Base-by-base conservation (phyloP, 1,140 invertebrate genomes). In the Trichonephila clavata region DNA sequence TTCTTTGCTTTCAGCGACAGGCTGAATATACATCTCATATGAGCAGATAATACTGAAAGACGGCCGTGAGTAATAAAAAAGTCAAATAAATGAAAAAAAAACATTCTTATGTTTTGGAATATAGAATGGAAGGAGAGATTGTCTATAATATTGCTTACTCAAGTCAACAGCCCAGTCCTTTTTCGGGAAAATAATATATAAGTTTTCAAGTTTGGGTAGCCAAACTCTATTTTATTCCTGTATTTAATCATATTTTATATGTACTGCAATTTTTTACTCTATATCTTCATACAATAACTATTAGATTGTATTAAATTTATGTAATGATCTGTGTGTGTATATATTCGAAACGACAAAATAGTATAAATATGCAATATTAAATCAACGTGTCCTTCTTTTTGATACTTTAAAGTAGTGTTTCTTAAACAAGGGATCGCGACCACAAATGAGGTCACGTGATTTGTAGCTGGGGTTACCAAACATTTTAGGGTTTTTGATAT, bases 31-130 rank as follows among this genome's bases (percentile, higher is more conserved):
- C 60, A 50, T 77, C 63, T 43, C 87, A 50, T 61, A 89, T 71
- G 43, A 71, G 32, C 39, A 77, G 87, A 89, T 89, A 57, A 71
- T 71, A 61, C 65, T 77, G 87, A 89, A 89, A 89, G 63, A 57
- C 63, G 65, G 63, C 63, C 43, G 14, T 71, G 65, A 16, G 27
- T 57, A 71, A 89, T 63, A 71, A 59, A 90, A 80, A 77, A 84
- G 21, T 84, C 43, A 57, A 84, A 84, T 27, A 84, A 84, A 57
- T 59, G 57, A 59, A 59, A 84, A 68, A 77, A 84, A 84, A 59
- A 13, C 21, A 50, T 59, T 84, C 83, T 57, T 60, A 60, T 84
- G 83, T 84, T 84, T 84, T 59, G 50, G 83, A 84, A 84, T 84
- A 84, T 50, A 59, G 83, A 84, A 84, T 84, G 83, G 57, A 18